A percentile compares a stretch with the other conserved stretches of the same genome.
phyloP scores from a whole-genome alignment of 2,888 invertebrate genomes.

The Xanthorhoe designata region DNA sequence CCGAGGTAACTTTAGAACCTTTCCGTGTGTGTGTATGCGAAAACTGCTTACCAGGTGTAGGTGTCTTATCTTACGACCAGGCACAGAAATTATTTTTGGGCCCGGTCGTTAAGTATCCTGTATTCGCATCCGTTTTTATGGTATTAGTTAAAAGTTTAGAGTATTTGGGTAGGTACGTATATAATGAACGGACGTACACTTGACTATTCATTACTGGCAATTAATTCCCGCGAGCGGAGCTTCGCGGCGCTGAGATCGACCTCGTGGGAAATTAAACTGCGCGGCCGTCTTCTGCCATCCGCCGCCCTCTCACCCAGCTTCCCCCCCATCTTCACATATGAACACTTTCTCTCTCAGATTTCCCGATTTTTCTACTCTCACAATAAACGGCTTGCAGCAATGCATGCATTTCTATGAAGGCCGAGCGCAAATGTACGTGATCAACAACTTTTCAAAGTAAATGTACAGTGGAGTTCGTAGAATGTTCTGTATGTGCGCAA shows the following conservation, averaged over 20 bases:
- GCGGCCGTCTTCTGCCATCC: slow-evolving; percentile 81
- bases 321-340: slow-evolving; percentile 73
- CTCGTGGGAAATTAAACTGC: slow-evolving; percentile 86
- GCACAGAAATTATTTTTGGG: slow-evolving; percentile 22
- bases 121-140: slow-evolving; percentile 20
- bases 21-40: slow-evolving; percentile 39
- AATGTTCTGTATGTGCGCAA: slow-evolving; percentile 17
- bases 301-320: slow-evolving; percentile 58
- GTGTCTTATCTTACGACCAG: slow-evolving; percentile 20
- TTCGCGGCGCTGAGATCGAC: slow-evolving; percentile 84
- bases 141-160: slow-evolving; percentile 25
- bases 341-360: slow-evolving; percentile 78
- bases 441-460: slow-evolving; percentile 17
- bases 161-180: slow-evolving; percentile 47
- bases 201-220: slow-evolving; percentile 86
- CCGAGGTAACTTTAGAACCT: slow-evolving; percentile 49
- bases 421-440: slow-evolving; percentile 11
- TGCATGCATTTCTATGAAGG: slow-evolving; percentile 19
- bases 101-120: slow-evolving; percentile 6
- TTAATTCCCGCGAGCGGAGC: slow-evolving; percentile 85
- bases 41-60: slow-evolving; percentile 28
- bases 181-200: slow-evolving; percentile 84
- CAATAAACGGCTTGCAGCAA: slow-evolving; percentile 48
- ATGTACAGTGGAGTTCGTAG: slow-evolving; percentile 18
- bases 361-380: slow-evolving; percentile 72